Base-by-base conservation (phyloP, 2,113 vertebrate species). In the Myodes glareolus region DNA sequence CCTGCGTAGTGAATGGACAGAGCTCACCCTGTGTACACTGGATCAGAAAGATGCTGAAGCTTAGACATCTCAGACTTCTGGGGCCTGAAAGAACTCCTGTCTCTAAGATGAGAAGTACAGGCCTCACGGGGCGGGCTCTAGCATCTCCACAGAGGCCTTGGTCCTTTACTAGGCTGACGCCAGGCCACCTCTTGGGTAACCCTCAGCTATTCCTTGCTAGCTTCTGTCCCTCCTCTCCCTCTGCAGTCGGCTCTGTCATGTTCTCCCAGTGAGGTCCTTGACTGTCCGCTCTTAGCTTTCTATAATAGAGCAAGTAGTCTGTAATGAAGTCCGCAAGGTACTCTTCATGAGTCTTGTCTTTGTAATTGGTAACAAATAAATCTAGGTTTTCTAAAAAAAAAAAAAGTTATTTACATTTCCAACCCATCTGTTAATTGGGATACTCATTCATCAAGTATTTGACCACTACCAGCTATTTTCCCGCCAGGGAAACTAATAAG, bases 331-430 rank as follows among this genome's bases (percentile, higher is more conserved):
- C 86, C 87, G 87, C 93, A 4, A 77, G 95, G 97, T 94, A 93
- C 11, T 36, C 93, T 87, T 61, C n/a, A 68, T 92, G 86, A 96
- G 96, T 89, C 96, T 98, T 97, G 97, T 98, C 96, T 99, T 98
- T 98, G 97, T 98, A 97, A 98, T 96, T 97, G 97, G 91, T 96
- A 98, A n/a, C n/a, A n/a, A n/a, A 99, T 99, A 99, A 99, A 99
- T 98, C 91, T 98, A 98, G 98, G 96, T 98, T 99, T 99, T 98
- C 97, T 98, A 98, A n/a, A n/a, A n/a, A n/a, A n/a, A n/a, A n/a
- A 31, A 45, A 39, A 52, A 45, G 8, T 4, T 45, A 47, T 81
- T 85, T 23, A 16, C 42, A 52, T 12, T 61, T 58, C 23, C 72
- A 33, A 33, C 10, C 25, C 27, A 23, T 39, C 6, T 19, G 68